phyloP scores from a whole-genome alignment of 2,113 vertebrate species.

The Mesembrinibis cayennensis region DNA sequence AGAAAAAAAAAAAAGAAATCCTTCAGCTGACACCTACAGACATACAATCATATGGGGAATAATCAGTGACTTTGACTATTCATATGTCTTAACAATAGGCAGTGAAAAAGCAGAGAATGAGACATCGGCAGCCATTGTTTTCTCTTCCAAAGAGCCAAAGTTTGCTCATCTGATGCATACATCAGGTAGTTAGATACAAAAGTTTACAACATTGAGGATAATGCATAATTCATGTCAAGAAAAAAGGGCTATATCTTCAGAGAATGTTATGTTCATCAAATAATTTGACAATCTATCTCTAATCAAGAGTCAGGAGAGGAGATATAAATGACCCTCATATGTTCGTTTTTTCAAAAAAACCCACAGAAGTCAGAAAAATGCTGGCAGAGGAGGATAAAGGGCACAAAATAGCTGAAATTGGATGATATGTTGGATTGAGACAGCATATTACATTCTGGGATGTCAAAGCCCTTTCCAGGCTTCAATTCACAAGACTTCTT shows the following conservation, averaged over 20 bases:
- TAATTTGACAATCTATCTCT: neutral
- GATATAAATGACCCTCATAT: neutral
- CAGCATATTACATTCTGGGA: neutral
- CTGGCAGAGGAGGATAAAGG: neutral
- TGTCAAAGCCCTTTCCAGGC: neutral
- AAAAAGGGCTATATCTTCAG: neutral
- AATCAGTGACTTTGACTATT: neutral
- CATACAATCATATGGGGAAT: neutral
- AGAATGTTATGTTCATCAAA: neutral
- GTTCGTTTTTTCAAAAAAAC: neutral
- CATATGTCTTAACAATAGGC: rapidly evolving
- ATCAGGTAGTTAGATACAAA: neutral
- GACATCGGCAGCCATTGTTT: neutral
- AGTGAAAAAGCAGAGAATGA: neutral
- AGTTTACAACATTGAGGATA: neutral
- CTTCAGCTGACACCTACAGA: neutral
- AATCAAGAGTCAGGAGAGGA: neutral
- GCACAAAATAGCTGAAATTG: neutral
- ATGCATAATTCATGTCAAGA: neutral
- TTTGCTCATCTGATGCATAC: neutral
- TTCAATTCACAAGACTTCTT: neutral
- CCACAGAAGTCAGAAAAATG: neutral
- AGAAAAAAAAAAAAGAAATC: neutral
- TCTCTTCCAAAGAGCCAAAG: neutral
- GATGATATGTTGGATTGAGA: neutral